Percentiles rank a stretch among this genome's conserved stretches.
Conservation (phyloP, 2,797 vertebrate genomes). For the Paramormyrops hopkinsi region DNA sequence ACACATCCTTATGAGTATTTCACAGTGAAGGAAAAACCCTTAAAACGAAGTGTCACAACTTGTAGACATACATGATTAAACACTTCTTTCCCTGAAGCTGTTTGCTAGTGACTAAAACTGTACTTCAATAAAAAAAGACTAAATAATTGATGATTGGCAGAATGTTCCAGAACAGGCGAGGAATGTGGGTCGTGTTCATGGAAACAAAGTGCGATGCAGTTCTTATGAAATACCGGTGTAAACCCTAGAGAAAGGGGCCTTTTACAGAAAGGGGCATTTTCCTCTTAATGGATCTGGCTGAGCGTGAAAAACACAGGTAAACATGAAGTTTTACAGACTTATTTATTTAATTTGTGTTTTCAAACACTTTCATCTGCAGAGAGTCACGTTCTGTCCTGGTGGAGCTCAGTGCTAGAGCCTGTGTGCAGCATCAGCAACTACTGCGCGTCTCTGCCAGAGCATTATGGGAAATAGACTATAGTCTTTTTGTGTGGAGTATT, state of each 20-base stretch:
- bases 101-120: constrained; percentile 4
- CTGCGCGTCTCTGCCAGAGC: not conserved
- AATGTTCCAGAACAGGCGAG: not conserved
- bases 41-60: constrained; percentile 12
- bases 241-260: not conserved
- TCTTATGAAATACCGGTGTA: not conserved
- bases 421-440: not conserved
- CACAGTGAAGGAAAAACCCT: not conserved
- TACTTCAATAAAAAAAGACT: constrained; percentile 4
- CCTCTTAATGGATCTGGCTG: constrained; percentile 9
- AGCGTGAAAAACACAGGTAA: not conserved
- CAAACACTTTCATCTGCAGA: not conserved
- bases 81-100: not conserved
- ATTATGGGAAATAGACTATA: not conserved
- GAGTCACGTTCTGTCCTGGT: not conserved
- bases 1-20: not conserved
- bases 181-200: not conserved
- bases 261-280: constrained; percentile 1
- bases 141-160: constrained; percentile 8
- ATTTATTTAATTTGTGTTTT: not conserved
- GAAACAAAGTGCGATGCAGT: not conserved
- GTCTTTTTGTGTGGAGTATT: not conserved
- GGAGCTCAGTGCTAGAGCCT: not conserved
- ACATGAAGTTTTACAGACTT: not conserved
- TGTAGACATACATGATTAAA: constrained; percentile 18